Evolutionary conservation across 2,113 vertebrate genomes (phyloP).

Genomic region (Oryzias javanicus): DNA sequence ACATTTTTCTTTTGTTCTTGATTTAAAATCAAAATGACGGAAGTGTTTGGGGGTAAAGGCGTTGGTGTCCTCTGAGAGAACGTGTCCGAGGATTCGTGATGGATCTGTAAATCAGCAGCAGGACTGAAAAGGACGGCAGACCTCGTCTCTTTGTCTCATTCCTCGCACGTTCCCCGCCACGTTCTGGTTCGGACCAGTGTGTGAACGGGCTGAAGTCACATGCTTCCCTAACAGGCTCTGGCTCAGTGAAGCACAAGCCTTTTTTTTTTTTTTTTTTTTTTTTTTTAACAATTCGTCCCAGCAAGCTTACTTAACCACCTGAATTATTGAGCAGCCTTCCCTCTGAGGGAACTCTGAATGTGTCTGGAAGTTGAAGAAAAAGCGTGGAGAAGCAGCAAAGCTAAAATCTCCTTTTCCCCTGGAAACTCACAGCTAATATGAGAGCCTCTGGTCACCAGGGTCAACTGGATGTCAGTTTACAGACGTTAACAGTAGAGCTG

Average conservation of each 20-base stretch:
- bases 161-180: constrained; percentile 26
- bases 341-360: constrained; percentile 43
- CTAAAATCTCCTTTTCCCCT: neutral
- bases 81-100: neutral
- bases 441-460: neutral
- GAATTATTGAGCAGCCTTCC: constrained; percentile 69
- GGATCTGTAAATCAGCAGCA: constrained; percentile 16
- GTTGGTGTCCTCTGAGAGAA: too few species aligned
- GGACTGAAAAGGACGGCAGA: constrained; percentile 1
- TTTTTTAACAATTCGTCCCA: constrained; percentile 40
- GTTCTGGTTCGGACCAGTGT: constrained; percentile 39
- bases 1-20: neutral
- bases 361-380: constrained; percentile 42
- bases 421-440: neutral
- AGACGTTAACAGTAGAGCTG: too few species aligned
- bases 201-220: constrained; percentile 45
- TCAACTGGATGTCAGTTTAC: too few species aligned
- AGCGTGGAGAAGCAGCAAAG: constrained; percentile 13
- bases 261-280: constrained; percentile 38
- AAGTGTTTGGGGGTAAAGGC: constrained; percentile 8
- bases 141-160: constrained; percentile 1
- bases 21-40: constrained; percentile 13
- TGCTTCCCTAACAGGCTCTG: constrained; percentile 35
- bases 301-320: constrained; percentile 70
- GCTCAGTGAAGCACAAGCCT: constrained; percentile 45